Evolutionary conservation across 2,888 invertebrate genomes (phyloP), one percentile per base, ranked within the genome.

Genomic region (Gonocerus acuteangulatus): DNA sequence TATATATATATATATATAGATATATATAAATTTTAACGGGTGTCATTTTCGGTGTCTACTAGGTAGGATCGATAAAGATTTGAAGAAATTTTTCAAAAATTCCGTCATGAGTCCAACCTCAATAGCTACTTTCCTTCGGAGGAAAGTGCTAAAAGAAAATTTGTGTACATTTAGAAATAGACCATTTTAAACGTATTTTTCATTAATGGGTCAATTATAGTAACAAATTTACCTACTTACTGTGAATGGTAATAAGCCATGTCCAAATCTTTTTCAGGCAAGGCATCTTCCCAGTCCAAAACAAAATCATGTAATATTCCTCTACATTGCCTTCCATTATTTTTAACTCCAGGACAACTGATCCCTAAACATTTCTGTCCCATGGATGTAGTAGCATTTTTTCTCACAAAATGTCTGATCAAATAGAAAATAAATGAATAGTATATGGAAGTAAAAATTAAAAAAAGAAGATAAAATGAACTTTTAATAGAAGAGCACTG

Each of bases 211-310:
- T n/a, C n/a, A n/a, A n/a, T n/a, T n/a, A n/a, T n/a, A n/a, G n/a
- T n/a, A n/a, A n/a, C n/a, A n/a, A n/a, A n/a, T n/a, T n/a, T 39
- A n/a, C 39, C 4, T 44, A 62, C 60, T 66, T 77, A 90, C 90
- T 84, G 87, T 49, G 94, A 89, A 76, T 95, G 89, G 76, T 87
- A 83, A 68, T 90, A 85, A 0, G 95, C 87, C 76, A 89, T 80
- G 57, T 85, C 80, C 22, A 95, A 76, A 73, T 95, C 95, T 70
- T 84, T 81, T 68, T 88, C 86, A 0, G 97, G 97, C 66, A 99
- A 78, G 73, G 86, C 86, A 72, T 92, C 89, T 71, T 99, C 97
- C 99, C 99, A 99, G 75, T 99, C 99, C 42, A 99, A 78, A 62
- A 97, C 89, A 13, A 89, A 93, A 73, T 99, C 97, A 67, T 84